Percentiles rank a stretch among this genome's conserved stretches.
These are phyloP conservation scores for Caranx ignobilis DNA, from an alignment of 2,113 vertebrate species.

Conservation along the genomic window DNA sequence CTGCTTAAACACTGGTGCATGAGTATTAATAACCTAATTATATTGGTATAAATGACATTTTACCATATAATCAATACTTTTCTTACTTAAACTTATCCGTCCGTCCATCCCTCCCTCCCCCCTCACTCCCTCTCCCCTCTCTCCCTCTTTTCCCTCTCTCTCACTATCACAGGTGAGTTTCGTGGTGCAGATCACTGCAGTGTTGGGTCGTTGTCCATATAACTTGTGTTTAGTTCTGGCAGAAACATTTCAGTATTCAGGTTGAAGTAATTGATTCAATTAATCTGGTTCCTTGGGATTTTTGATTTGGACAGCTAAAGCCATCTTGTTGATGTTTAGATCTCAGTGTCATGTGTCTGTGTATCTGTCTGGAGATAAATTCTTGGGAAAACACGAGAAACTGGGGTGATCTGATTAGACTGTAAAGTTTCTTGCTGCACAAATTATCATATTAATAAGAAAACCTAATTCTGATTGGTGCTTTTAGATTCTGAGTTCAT, in stretches of 20 bases:
- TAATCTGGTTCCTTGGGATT: background rate
- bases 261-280: background rate
- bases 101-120: too few relatives aligned
- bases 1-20: too few relatives aligned
- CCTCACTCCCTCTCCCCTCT: too few relatives aligned
- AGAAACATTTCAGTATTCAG: background rate
- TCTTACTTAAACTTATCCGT: too few relatives aligned
- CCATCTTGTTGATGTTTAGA: conserved; percentile 29
- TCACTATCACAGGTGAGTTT: too few relatives aligned
- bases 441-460: conserved; percentile 74
- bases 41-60: too few relatives aligned
- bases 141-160: too few relatives aligned
- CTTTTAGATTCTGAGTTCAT: conserved; percentile 46
- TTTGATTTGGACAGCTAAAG: background rate
- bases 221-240: too few relatives aligned
- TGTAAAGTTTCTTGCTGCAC: conserved; percentile 46
- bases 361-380: background rate
- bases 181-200: background rate
- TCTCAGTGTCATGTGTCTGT: background rate
- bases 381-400: conserved; percentile 33
- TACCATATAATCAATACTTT: too few relatives aligned
- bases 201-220: background rate
- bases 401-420: conserved; percentile 44
- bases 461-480: conserved; percentile 57
- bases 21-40: too few relatives aligned